Conservation (phyloP, 2,113 vertebrate species). For the Theristicus caerulescens region DNA sequence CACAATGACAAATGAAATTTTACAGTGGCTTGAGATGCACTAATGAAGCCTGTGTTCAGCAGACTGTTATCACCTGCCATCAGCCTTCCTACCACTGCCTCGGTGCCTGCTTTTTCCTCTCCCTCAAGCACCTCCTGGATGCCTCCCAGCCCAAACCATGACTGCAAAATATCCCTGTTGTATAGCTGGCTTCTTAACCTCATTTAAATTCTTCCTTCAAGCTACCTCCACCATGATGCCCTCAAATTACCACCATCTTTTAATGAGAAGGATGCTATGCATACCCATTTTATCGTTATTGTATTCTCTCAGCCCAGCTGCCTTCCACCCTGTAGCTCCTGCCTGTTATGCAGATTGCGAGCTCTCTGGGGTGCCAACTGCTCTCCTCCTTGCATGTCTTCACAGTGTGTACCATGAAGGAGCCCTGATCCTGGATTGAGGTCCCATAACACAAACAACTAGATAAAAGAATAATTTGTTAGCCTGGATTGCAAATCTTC, state of each 20-base stretch:
- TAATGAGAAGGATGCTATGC: slow-evolving; percentile 53
- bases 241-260: slow-evolving; percentile 56
- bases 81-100: neutral
- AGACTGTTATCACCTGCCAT: neutral
- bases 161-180: slow-evolving; percentile 55
- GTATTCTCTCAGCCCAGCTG: slow-evolving; percentile 53
- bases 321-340: slow-evolving; percentile 9
- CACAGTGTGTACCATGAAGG: slow-evolving; percentile 8
- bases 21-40: neutral
- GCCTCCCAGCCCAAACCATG: slow-evolving; percentile 20
- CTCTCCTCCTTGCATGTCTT: slow-evolving; percentile 41
- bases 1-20: neutral
- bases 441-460: slow-evolving; percentile 21
- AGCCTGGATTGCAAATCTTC: slow-evolving; percentile 32
- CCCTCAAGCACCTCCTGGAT: slow-evolving; percentile 14
- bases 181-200: slow-evolving; percentile 53
- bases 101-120: neutral
- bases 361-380: slow-evolving; percentile 53
- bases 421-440: slow-evolving; percentile 1
- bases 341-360: slow-evolving; percentile 56
- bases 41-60: neutral
- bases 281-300: slow-evolving; percentile 47
- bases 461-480: slow-evolving; percentile 59
- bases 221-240: slow-evolving; percentile 30
- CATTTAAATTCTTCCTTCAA: slow-evolving; percentile 66